Percentiles rank a stretch among this genome's conserved stretches.
Evolutionary conservation across 2,113 vertebrate species (phyloP).

Genomic region (Spermophilus dauricus): DNA sequence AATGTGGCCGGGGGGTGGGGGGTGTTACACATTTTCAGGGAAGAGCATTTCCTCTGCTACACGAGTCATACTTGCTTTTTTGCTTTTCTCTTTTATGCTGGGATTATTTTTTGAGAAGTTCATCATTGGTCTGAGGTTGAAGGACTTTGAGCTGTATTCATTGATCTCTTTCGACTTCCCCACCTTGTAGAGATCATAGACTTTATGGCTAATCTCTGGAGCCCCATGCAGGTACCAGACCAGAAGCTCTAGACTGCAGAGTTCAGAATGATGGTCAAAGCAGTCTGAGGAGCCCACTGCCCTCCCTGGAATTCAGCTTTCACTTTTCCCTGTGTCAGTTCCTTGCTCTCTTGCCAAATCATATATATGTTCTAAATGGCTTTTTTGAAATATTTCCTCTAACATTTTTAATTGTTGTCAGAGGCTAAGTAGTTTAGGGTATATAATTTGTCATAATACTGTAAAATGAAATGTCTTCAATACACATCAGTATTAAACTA

Average conservation of each 20-base stretch:
- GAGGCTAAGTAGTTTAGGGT: neutral
- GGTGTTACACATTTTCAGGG: neutral
- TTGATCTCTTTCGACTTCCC: neutral
- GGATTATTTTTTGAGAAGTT: neutral
- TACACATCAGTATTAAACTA: neutral
- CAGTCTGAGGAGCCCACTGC: neutral
- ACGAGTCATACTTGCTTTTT: neutral
- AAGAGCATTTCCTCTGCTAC: neutral
- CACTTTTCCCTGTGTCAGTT: neutral
- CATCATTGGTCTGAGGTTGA: neutral
- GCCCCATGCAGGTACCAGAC: fast-evolving
- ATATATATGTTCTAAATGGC: neutral
- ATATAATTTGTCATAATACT: neutral
- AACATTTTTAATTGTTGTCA: neutral
- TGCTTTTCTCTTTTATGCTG: neutral
- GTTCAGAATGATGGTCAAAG: neutral
- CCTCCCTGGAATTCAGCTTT: neutral
- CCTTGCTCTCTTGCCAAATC: neutral
- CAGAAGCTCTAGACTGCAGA: neutral
- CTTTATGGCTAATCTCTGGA: neutral
- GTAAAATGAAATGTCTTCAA: neutral
- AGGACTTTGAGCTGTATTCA: neutral
- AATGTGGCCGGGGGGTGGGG: neutral
- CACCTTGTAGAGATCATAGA: neutral
- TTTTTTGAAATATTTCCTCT: neutral